Base-by-base conservation (phyloP, 2,888 invertebrate genomes). In the Pheosia gnoma region DNA sequence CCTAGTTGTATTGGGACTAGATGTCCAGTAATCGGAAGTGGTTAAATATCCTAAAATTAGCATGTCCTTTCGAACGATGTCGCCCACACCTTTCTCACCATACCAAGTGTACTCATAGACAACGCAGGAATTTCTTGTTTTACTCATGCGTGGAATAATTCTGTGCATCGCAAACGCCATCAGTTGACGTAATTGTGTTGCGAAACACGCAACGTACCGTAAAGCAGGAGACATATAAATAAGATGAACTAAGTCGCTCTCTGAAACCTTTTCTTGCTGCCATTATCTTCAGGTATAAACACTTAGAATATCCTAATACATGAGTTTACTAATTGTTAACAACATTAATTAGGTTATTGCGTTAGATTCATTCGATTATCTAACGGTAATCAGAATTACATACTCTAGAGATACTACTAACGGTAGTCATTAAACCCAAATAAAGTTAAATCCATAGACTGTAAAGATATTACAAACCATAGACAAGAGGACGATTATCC, bases 401-500 rank as follows among this genome's bases (percentile, higher is more conserved):
- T n/a, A n/a, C 0, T 43, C 43, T 43, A 43, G 43, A 8, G 43
- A 43, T 43, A 9, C 43, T 43, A 43, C 43, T 10, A 7, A 41
- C 41, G 7, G 8, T 41, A 9, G 45, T 45, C 4, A 10, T 45
- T 45, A 45, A 45, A 45, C 45, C 10, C 11, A 45, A 4, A 47
- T 3, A 25, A 25, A 47, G 10, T 4, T 47, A 10, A 47, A 47
- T 47, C n/a, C 11, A 49, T 10, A 9, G 49, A n/a, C 49, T 13
- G n/a, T 49, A 49, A 49, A 67, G 62, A 65, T 53, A 61, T 65
- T 56, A 53, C 53, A 51, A 57, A 57, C 61, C 53, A 66, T 51
- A 63, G 58, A 58, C 65, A 63, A 37, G 67, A 68, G 68, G 64
- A 69, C 60, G 57, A 69, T 43, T 75, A 67, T 71, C 66, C 60